Percentiles rank a stretch among this genome's conserved stretches.
phyloP scores from a whole-genome alignment of 2,797 vertebrate species.

The Nasua narica region DNA sequence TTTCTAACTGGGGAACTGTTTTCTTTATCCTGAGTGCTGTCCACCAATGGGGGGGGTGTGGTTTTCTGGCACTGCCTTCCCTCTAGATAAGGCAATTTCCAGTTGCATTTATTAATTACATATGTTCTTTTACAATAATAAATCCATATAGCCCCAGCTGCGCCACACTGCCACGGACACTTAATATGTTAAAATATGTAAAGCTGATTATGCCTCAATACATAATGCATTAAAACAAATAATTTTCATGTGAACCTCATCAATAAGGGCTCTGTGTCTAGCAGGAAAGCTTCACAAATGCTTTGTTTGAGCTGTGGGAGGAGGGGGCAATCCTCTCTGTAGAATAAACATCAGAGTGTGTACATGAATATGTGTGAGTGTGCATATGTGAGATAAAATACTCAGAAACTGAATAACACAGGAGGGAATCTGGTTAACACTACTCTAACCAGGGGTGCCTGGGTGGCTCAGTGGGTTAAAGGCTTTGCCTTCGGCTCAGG shows the following conservation, averaged over 20 bases:
- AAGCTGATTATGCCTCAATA: constrained; percentile 58
- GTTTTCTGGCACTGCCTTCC: not conserved
- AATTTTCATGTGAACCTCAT: constrained; percentile 75
- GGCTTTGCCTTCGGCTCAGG: too few relatives aligned
- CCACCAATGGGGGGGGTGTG: not conserved
- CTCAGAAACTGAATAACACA: not conserved
- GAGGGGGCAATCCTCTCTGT: not conserved
- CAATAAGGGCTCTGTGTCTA: constrained; percentile 77
- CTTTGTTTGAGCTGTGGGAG: constrained; percentile 67
- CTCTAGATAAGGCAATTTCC: not conserved
- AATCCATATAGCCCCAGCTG: not conserved
- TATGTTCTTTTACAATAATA: not conserved
- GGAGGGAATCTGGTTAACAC: not conserved
- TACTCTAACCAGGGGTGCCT: not conserved
- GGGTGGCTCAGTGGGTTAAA: too few relatives aligned
- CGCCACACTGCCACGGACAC: not conserved
- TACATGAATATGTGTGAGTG: not conserved
- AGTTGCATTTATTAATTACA: not conserved
- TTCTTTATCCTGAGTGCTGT: not conserved
- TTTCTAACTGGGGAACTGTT: not conserved
- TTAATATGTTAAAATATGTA: constrained; percentile 56
- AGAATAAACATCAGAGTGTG: not conserved
- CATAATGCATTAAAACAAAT: constrained; percentile 76
- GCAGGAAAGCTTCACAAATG: constrained; percentile 74
- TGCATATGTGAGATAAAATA: not conserved